phyloP scores from a whole-genome alignment of 1,140 invertebrate genomes.

The Cepaea nemoralis region DNA sequence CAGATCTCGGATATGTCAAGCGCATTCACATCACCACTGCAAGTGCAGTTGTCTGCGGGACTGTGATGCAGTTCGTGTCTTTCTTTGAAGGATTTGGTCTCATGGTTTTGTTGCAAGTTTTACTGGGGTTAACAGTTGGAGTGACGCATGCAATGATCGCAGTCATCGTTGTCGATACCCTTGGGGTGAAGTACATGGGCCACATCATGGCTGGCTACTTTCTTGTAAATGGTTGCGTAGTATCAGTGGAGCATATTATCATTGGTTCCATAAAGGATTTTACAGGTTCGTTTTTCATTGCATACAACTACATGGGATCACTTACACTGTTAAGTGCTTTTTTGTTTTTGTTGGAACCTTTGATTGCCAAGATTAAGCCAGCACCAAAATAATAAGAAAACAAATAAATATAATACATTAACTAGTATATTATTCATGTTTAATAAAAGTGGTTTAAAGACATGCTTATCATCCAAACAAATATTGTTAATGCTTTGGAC shows the following conservation, averaged over 20 bases:
- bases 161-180: constrained; percentile 11
- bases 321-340: not conserved
- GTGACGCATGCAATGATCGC: not conserved
- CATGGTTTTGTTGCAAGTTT: constrained; percentile 14
- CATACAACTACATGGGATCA: constrained; percentile 21
- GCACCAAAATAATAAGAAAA: too few relatives aligned
- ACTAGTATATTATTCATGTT: too few relatives aligned
- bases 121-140: not conserved
- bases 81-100: constrained; percentile 4
- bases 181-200: constrained; percentile 21
- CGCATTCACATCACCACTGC: not conserved
- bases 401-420: too few relatives aligned
- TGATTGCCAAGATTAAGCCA: not conserved
- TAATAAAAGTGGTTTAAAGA: too few relatives aligned
- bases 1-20: not conserved
- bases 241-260: not conserved
- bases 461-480: too few relatives aligned
- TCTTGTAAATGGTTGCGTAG: constrained; percentile 3
- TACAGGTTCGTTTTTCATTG: constrained; percentile 12
- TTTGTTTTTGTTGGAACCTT: not conserved
- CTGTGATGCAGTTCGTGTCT: not conserved
- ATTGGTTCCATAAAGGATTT: constrained; percentile 16
- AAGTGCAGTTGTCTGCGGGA: not conserved
- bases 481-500: too few relatives aligned
- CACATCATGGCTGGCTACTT: constrained; percentile 26